Conservation (phyloP, 2,888 invertebrate genomes). For the Tipula helvola region DNA sequence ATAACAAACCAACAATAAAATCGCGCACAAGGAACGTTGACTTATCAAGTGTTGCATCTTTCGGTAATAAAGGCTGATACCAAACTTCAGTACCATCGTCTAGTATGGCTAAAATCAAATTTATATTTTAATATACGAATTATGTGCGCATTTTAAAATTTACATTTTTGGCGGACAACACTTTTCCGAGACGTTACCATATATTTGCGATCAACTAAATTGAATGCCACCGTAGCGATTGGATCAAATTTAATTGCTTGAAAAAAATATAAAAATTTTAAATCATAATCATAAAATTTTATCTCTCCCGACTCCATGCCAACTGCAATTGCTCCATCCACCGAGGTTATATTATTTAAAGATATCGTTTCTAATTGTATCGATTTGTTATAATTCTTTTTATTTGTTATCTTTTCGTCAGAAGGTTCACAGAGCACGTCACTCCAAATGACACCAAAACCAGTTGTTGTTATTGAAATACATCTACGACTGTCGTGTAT, state of each 20-base stretch:
- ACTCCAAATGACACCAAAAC: slow-evolving; percentile 40
- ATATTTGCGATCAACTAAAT: not conserved
- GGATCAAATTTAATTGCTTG: not conserved
- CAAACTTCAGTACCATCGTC: slow-evolving; percentile 10
- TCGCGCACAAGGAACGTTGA: slow-evolving; percentile 41
- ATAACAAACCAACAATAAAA: slow-evolving; percentile 42
- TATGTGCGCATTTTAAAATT: not conserved
- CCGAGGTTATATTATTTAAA: slow-evolving; percentile 39
- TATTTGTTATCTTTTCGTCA: slow-evolving; percentile 7
- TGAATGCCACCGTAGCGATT: not conserved
- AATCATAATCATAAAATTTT: slow-evolving; percentile 44
- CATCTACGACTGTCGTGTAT: slow-evolving; percentile 38
- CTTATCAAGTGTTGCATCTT: slow-evolving; percentile 38
- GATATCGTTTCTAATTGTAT: slow-evolving; percentile 21
- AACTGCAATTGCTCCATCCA: slow-evolving; percentile 42
- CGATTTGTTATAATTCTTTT: slow-evolving; percentile 13
- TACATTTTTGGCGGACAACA: not conserved
- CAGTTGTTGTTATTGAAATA: slow-evolving; percentile 39
- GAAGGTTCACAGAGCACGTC: slow-evolving; percentile 33
- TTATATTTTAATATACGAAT: not conserved
- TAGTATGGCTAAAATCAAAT: not conserved
- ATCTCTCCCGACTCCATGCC: slow-evolving; percentile 43
- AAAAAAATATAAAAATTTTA: slow-evolving; percentile 41
- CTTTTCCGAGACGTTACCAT: not conserved
- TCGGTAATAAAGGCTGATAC: slow-evolving; percentile 27